Evolutionary conservation across 2,113 vertebrate genomes (phyloP), one percentile per base, ranked within the genome.

Genomic region (Motacilla alba): DNA sequence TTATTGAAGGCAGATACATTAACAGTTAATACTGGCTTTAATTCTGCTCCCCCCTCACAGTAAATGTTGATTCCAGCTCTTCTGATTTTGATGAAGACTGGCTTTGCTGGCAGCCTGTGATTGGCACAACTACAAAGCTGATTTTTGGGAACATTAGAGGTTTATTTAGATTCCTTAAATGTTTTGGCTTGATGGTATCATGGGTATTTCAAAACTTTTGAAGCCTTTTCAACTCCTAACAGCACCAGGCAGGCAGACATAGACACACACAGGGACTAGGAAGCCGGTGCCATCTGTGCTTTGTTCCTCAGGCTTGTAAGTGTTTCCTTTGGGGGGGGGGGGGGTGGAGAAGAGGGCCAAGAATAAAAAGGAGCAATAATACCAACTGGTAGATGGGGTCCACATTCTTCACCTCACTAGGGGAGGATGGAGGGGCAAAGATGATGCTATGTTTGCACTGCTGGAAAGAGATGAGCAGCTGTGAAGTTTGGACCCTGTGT

Each of bases 81-180:
- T 90, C 82, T 97, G 91, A 94, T 96, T 94, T 93, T 95, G 85
- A 95, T 97, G 83, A 72, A 85, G 89, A 87, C 84, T 97, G 77
- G 39, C 74, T 96, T 96, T 94, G 52, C 93, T 97, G 95, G 70
- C 92, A 95, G 91, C 70, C 59, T 80, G 76, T 90, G 91, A 59
- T 75, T 97, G 96, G 96, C 93, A 94, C 74, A 67, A 83, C 91
- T 90, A 96, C 93, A 97, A 96, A 94, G 92, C 87, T 96, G 50
- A 87, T 95, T 92, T 92, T 95, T 3, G 33, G 83, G 87, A 96
- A 83, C 70, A 67, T 93, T 89, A 70, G 93, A 94, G 93, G 64
- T 96, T 95, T 96, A 82, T 95, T 78, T 92, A 90, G 80, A 86
- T 97, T 96, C 90, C 80, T 95, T 96, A 87, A 96, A 82, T 93